Percentiles rank a stretch among this genome's conserved stretches.
phyloP scores from a whole-genome alignment of 2,888 invertebrate species.

The Teleogryllus oceanicus region DNA sequence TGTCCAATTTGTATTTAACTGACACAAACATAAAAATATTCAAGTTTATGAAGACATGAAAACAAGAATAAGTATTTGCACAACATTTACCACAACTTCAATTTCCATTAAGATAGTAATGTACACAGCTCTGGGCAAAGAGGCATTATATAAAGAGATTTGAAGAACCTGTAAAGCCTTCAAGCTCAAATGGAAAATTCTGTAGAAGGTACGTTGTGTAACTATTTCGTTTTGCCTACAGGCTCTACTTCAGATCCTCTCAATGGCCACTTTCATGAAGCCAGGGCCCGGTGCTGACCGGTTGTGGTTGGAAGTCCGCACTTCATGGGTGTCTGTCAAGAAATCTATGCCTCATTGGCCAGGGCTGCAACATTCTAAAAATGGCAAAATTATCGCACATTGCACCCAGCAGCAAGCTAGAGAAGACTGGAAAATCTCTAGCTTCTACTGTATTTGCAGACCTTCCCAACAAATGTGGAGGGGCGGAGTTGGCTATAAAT shows the following conservation, averaged over 20 bases:
- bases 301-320: conserved; percentile 24
- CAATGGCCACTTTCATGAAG: conserved; percentile 9
- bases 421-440: not conserved
- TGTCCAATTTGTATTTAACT: not conserved
- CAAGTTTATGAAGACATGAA: not conserved
- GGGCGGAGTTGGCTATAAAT: conserved; percentile 3
- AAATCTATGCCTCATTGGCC: conserved; percentile 10
- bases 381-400: conserved; percentile 18
- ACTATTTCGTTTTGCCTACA: conserved; percentile 6
- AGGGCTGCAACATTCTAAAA: conserved; percentile 19
- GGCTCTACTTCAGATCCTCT: conserved; percentile 10
- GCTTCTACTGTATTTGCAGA: not conserved
- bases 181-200: not conserved
- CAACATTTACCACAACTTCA: not conserved
- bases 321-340: conserved; percentile 24
- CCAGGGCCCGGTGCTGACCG: conserved; percentile 21
- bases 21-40: not conserved
- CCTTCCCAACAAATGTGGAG: conserved; percentile 3
- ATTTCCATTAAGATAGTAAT: not conserved
- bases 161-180: not conserved
- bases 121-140: conserved; percentile 18
- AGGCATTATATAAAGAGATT: not conserved
- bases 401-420: not conserved
- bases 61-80: not conserved
- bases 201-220: conserved; percentile 18